Evolutionary conservation across 2,888 invertebrate species (phyloP), one percentile per base, ranked within the genome.

Genomic region (Oeneis ivallda): DNA sequence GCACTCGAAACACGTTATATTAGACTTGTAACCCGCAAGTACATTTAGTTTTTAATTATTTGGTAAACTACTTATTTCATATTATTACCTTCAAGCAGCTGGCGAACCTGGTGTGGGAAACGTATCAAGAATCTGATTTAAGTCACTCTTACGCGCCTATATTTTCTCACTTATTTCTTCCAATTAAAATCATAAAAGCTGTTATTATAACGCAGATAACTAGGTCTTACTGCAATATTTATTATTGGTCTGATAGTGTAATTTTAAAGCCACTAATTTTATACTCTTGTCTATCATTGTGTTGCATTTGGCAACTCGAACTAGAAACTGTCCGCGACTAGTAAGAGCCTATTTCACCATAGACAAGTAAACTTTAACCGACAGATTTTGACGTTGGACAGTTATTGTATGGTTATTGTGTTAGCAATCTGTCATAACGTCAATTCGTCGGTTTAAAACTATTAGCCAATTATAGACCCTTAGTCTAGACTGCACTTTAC

Each of bases 141-240:
- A 69, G 66, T 68, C 67, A 65, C 66, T 62, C 50, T 53, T 57
- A 45, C 54, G 15, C 47, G 58, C 52, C 61, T 67, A 62, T 68
- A 67, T 69, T 69, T 70, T 70, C 69, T 73, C 74, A 70, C 75
- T 79, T 75, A 78, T 74, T 74, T 67, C 68, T 74, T 67, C 68
- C 75, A 78, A 78, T 72, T 68, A 15, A 17, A 15, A 47, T 15
- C 47, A 47, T 47, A 70, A 70, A 66, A 49, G 53, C 61, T 67
- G 67, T 64, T 70, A 65, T 68, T 64, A 67, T 64, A 59, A 64
- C 59, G 17, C 67, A n/a, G n/a, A n/a, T 68, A 67, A 65, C 53
- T 45, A 54, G 49, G 60, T 58, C 62, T 63, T 47, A 60, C 62
- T 53, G 43, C 64, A 39, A 34, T 32, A 53, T 54, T 58, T 60